Conservation (phyloP, 1,140 invertebrate genomes). For the Bombus superbus region DNA sequence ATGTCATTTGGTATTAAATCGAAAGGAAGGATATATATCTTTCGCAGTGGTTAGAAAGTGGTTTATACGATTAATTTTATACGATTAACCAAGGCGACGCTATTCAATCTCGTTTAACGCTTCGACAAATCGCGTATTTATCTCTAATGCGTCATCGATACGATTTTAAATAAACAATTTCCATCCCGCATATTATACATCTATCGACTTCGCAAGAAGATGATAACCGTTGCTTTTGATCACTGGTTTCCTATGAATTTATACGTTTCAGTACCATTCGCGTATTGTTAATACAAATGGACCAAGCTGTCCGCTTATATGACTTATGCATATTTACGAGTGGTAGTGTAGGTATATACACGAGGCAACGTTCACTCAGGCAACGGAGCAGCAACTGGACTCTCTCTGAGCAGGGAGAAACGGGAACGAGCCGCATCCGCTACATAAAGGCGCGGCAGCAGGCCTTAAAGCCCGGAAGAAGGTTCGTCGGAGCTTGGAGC, state of each 20-base stretch:
- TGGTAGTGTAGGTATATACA: not conserved
- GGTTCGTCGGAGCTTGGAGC: conserved; percentile 55
- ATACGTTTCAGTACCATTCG: not conserved
- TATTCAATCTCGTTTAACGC: too few species aligned
- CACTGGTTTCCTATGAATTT: not conserved
- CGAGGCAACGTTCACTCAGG: too few species aligned
- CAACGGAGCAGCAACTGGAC: conserved; percentile 68
- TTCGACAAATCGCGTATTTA: too few species aligned
- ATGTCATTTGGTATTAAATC: too few species aligned
- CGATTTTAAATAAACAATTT: too few species aligned
- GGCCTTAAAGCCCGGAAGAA: conserved; percentile 69
- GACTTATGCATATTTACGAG: not conserved
- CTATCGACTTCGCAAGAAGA: too few species aligned
- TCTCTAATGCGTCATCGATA: too few species aligned
- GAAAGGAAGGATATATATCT: too few species aligned
- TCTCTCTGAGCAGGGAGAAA: conserved; percentile 61
- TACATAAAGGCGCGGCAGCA: conserved; percentile 72
- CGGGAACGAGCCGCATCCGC: conserved; percentile 76
- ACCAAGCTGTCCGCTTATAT: not conserved
- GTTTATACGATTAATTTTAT: too few species aligned
- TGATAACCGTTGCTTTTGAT: not conserved
- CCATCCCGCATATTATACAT: too few species aligned
- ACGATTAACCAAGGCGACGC: too few species aligned
- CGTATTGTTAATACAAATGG: not conserved
- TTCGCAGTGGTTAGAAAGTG: too few species aligned